Percentiles rank a stretch among this genome's conserved stretches.
Conservation (phyloP, 2,888 invertebrate genomes). For the Theretra japonica region DNA sequence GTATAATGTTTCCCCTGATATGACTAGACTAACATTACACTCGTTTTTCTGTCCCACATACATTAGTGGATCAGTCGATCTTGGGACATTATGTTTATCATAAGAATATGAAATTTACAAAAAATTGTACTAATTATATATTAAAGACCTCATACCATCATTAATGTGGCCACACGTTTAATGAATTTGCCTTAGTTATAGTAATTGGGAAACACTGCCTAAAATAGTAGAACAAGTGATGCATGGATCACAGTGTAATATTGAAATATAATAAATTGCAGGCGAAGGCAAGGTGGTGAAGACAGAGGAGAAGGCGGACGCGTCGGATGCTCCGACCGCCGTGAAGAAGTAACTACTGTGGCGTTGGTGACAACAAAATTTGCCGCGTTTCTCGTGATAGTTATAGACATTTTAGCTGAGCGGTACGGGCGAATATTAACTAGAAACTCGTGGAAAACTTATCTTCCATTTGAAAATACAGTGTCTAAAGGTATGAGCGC, state of each 20-base stretch:
- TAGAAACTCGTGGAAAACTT: background rate
- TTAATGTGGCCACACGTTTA: too few species aligned
- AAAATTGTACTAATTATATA: too few species aligned
- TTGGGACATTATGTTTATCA: too few species aligned
- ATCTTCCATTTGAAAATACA: slow-evolving; percentile 11
- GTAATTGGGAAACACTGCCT: too few species aligned
- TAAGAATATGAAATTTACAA: too few species aligned
- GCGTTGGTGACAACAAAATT: slow-evolving; percentile 3
- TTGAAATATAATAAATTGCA: slow-evolving; percentile 47
- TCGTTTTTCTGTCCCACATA: too few species aligned
- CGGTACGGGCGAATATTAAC: background rate
- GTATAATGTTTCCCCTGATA: too few species aligned
- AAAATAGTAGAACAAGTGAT: background rate
- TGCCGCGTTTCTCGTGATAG: slow-evolving; percentile 15
- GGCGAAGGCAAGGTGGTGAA: slow-evolving; percentile 81
- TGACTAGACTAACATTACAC: too few species aligned
- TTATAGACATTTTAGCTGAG: background rate
- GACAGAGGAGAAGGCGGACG: slow-evolving; percentile 79
- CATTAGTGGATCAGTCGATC: too few species aligned
- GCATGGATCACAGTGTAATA: background rate
- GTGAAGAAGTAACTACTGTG: slow-evolving; percentile 62
- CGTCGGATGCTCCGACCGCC: slow-evolving; percentile 59
- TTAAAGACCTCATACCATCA: too few species aligned
- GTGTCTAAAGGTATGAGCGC: too few species aligned
- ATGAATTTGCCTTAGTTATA: too few species aligned